phyloP scores from a whole-genome alignment of 2,888 invertebrate genomes.

The Lycaena phlaeas region DNA sequence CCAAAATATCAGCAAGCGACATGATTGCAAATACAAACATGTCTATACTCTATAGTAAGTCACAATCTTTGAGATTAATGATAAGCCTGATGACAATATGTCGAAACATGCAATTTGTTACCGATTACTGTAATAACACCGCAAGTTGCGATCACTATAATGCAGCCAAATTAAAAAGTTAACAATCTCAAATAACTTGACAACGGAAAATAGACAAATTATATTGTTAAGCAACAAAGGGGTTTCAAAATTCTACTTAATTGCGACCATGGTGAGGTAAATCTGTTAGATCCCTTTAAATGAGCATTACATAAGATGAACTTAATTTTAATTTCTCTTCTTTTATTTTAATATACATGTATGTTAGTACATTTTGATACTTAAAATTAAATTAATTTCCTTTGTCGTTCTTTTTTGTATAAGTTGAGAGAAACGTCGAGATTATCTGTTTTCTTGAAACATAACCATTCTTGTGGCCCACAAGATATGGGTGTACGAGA shows the following conservation, averaged over 20 bases:
- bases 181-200: not conserved
- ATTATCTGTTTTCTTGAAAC: too few species aligned
- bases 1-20: too few species aligned
- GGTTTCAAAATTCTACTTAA: conserved; percentile 2
- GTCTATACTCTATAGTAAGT: not conserved
- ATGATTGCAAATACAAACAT: too few species aligned
- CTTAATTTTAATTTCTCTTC: too few species aligned
- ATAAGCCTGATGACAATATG: too few species aligned
- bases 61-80: not conserved
- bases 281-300: not conserved
- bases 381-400: too few species aligned
- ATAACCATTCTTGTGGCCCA: too few species aligned
- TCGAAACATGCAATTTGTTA: conserved; percentile 11
- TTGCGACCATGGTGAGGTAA: not conserved
- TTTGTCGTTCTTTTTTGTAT: too few species aligned
- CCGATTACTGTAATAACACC: not conserved
- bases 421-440: too few species aligned
- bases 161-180: not conserved
- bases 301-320: not conserved
- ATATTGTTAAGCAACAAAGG: not conserved
- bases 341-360: too few species aligned
- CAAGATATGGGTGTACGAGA: too few species aligned
- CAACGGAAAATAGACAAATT: not conserved
- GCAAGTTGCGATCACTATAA: not conserved
- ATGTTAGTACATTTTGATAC: too few species aligned